Percentiles rank a stretch among this genome's conserved stretches.
Evolutionary conservation across 2,113 vertebrate genomes (phyloP).

Genomic region (Gallinago media): DNA sequence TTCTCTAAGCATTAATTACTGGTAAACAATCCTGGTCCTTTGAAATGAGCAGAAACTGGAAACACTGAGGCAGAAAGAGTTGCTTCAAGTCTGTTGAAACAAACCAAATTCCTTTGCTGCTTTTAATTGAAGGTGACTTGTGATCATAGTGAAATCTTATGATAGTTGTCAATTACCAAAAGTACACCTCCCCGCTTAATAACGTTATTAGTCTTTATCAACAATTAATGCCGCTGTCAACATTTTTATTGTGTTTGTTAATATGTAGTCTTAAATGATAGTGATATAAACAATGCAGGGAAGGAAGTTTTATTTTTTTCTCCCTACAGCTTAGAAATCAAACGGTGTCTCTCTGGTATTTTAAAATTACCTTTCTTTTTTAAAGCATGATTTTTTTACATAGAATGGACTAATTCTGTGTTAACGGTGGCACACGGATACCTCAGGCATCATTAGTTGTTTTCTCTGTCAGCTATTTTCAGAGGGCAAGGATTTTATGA

Average conservation of each 20-base stretch:
- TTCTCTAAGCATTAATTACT: not conserved
- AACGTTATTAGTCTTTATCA: not conserved
- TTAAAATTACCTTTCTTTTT: not conserved
- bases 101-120: not conserved
- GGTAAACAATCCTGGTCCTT: not conserved
- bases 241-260: not conserved
- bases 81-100: not conserved
- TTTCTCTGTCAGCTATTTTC: not conserved
- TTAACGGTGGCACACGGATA: not conserved
- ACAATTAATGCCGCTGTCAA: not conserved
- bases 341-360: not conserved
- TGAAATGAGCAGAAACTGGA: not conserved
- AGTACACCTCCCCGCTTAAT: not conserved
- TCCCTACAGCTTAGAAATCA: not conserved
- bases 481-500: conserved; percentile 1
- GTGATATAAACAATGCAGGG: not conserved
- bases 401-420: not conserved
- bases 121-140: not conserved
- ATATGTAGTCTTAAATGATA: not conserved
- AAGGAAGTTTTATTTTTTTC: not conserved
- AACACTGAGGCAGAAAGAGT: not conserved
- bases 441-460: not conserved
- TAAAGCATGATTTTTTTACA: not conserved
- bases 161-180: not conserved
- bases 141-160: not conserved